Conservation (phyloP, 2,797 vertebrate species). For the Moxostoma hubbsi region DNA sequence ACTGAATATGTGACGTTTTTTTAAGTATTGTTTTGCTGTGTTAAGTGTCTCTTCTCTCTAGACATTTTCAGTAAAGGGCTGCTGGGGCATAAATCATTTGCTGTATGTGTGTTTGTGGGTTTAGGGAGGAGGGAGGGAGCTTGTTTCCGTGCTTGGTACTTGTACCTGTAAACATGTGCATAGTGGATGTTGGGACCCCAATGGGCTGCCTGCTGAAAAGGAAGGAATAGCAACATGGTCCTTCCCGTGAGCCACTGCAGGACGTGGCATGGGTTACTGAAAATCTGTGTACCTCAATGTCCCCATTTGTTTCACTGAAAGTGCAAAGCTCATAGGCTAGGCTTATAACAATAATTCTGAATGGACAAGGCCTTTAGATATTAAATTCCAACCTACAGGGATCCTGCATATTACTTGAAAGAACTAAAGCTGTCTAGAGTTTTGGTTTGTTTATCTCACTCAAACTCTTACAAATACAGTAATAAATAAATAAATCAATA, state of each 20-base stretch:
- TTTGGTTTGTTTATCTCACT: conserved; percentile 58
- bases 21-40: conserved; percentile 69
- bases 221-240: conserved; percentile 64
- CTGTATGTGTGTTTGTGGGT: background rate
- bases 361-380: conserved; percentile 78
- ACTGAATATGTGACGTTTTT: conserved; percentile 75
- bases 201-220: conserved; percentile 68
- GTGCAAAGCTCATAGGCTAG: conserved; percentile 75
- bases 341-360: conserved; percentile 83
- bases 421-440: conserved; percentile 78
- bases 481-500: background rate
- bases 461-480: conserved; percentile 16
- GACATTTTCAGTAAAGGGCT: conserved; percentile 77
- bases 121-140: conserved; percentile 9
- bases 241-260: conserved; percentile 69
- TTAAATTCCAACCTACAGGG: conserved; percentile 77
- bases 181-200: conserved; percentile 34
- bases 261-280: conserved; percentile 75
- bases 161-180: conserved; percentile 75
- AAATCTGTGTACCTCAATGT: conserved; percentile 77
- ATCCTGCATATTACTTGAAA: conserved; percentile 74
- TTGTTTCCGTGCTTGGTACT: conserved; percentile 39
- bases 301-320: conserved; percentile 82
- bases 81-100: conserved; percentile 62
- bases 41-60: conserved; percentile 66